A percentile compares a stretch with the other conserved stretches of the same genome.
Evolutionary conservation across 2,797 vertebrate species (phyloP).

Genomic region (Phyllotis vaccarum): DNA sequence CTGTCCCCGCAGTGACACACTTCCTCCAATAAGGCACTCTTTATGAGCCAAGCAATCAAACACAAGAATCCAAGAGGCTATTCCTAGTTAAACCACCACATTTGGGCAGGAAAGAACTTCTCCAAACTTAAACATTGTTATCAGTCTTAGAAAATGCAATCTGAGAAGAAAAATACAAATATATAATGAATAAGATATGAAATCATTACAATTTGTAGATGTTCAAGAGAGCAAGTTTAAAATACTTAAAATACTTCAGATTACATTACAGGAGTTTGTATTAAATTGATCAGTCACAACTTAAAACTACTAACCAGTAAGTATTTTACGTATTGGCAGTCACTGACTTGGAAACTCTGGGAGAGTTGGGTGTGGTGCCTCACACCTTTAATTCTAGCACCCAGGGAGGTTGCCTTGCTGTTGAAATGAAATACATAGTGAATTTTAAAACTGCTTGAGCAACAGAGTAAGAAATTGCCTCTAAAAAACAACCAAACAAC

Average conservation of each 20-base stretch:
- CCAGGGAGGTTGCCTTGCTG: background rate
- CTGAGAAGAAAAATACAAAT: constrained; percentile 42
- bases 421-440: background rate
- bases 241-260: background rate
- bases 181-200: background rate
- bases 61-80: background rate
- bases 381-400: background rate
- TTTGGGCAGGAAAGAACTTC: background rate
- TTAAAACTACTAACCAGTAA: background rate
- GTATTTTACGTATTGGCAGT: background rate
- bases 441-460: background rate
- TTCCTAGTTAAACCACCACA: background rate
- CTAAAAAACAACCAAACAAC: background rate
- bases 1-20: background rate
- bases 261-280: background rate
- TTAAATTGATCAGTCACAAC: background rate
- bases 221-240: constrained; percentile 28
- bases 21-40: background rate
- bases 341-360: background rate
- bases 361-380: background rate
- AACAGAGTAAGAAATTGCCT: background rate
- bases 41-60: background rate
- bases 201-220: background rate
- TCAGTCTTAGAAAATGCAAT: background rate
- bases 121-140: too few relatives aligned